Evolutionary conservation across 1,140 invertebrate genomes (phyloP), one percentile per base, ranked within the genome.

Genomic region (Brachionus sp.): DNA sequence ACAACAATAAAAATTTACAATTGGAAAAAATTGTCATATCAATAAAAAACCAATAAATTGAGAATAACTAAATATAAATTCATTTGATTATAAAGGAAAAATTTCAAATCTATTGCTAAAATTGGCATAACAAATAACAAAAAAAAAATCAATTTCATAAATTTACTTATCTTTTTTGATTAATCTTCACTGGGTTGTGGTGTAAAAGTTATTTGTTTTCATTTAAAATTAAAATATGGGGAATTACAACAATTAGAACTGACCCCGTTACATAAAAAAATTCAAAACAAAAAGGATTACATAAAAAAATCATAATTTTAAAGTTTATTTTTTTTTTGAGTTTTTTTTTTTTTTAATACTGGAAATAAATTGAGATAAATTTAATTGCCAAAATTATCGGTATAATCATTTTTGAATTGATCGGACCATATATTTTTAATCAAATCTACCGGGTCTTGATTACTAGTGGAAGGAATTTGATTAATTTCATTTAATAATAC

Each of bases 371-470:
- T 39, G 33, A 39, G 33, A 73, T 23, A 44, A 44, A 39, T 42
- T 73, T 73, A 73, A 6, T 73, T 73, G 13, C 37, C 37, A 39
- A 10, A 23, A 37, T 70, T 39, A 13, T 70, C 29, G 13, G 6
- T 39, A 5, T 70, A 16, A 39, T 73, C 33, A 39, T 73, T 42
- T 10, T 35, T 19, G 19, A 42, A 46, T 29, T 75, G 10, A 50
- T 46, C 44, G 3, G 70, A 75, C 70, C 70, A 75, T 42, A 75
- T 44, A 46, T 46, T 75, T 75, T 75, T 75, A 46, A 75, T 75
- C 33, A 44, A 46, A 50, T 46, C 33, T 6, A 75, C 70, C 16
- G 70, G 19, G 19, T 75, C 70, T 46, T 70, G 33, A 16, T 16
- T 16, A 37, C 19, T 39, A 3, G 13, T 70, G 19, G 33, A 9